Percentiles rank a stretch among this genome's conserved stretches.
Conservation (phyloP, 1,140 invertebrate genomes). For the Apis laboriosa region DNA sequence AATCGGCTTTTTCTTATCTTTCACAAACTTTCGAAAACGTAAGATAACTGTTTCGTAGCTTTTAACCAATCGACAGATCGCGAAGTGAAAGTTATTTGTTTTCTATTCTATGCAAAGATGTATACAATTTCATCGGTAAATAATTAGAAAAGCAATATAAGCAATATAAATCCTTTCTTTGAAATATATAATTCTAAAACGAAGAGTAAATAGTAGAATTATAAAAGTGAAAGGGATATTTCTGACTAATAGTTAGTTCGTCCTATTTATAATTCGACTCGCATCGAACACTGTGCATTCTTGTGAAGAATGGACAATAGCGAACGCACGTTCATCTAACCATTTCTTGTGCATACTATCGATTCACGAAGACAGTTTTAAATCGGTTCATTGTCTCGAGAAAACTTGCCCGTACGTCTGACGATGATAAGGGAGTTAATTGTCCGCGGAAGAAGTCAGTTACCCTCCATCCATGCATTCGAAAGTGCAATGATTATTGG, state of each 20-base stretch:
- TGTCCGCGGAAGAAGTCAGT: not conserved
- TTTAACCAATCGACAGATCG: not conserved
- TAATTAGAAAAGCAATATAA: not conserved
- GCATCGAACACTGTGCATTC: not conserved
- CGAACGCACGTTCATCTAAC: not conserved
- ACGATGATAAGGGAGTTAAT: conserved; percentile 12
- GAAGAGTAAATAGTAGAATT: not conserved
- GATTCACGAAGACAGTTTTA: not conserved
- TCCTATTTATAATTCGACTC: not conserved
- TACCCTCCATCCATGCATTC: no score
- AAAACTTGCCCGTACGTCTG: not conserved
- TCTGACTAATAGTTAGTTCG: not conserved
- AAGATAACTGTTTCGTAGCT: not conserved
- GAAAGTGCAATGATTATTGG: not conserved
- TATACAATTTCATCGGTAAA: not conserved
- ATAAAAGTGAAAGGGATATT: not conserved
- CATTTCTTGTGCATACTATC: not conserved
- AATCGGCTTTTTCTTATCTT: not conserved
- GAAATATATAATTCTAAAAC: not conserved
- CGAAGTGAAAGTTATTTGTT: not conserved
- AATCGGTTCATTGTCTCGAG: not conserved
- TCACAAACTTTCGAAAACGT: not conserved
- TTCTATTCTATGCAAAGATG: not conserved
- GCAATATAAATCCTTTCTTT: not conserved
- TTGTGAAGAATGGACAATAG: not conserved